phyloP scores from a whole-genome alignment of 1,140 invertebrate genomes.

The Drosophila pachea region DNA sequence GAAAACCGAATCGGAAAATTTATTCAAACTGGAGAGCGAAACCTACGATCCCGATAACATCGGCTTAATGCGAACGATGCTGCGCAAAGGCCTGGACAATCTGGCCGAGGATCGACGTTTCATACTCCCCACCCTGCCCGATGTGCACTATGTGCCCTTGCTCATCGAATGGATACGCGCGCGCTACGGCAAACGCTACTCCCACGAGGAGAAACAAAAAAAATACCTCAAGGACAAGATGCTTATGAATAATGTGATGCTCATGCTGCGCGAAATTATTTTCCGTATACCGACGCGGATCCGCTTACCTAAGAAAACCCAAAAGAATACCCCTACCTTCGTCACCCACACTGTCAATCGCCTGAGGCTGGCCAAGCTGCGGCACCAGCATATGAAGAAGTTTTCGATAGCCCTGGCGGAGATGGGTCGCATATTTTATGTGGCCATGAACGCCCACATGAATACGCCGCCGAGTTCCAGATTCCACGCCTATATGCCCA shows the following conservation, averaged over 20 bases:
- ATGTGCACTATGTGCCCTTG: constrained; percentile 52
- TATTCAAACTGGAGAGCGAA: constrained; percentile 31
- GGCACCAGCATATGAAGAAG: background rate
- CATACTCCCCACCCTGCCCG: constrained; percentile 56
- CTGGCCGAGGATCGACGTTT: constrained; percentile 49
- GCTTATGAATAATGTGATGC: constrained; percentile 20
- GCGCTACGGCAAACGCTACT: constrained; percentile 58
- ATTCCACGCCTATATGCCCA: constrained; percentile 57
- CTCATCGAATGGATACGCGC: constrained; percentile 59
- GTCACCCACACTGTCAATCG: background rate
- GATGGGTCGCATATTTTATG: constrained; percentile 41
- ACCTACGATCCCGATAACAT: constrained; percentile 47
- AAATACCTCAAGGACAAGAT: background rate
- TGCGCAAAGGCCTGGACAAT: constrained; percentile 32
- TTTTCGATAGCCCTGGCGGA: constrained; percentile 47
- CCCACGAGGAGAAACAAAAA: constrained; percentile 13
- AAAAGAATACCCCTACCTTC: background rate
- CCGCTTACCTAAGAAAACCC: background rate
- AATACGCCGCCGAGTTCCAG: background rate
- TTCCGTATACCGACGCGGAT: background rate
- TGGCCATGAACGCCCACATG: constrained; percentile 29
- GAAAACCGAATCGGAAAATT: accelerated
- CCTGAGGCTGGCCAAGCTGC: background rate
- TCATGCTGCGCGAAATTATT: background rate
- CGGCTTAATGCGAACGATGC: constrained; percentile 46